A percentile compares a stretch with the other conserved stretches of the same genome.
Conservation (phyloP, 1,140 invertebrate genomes). For the Macrocentrus cingulum region DNA sequence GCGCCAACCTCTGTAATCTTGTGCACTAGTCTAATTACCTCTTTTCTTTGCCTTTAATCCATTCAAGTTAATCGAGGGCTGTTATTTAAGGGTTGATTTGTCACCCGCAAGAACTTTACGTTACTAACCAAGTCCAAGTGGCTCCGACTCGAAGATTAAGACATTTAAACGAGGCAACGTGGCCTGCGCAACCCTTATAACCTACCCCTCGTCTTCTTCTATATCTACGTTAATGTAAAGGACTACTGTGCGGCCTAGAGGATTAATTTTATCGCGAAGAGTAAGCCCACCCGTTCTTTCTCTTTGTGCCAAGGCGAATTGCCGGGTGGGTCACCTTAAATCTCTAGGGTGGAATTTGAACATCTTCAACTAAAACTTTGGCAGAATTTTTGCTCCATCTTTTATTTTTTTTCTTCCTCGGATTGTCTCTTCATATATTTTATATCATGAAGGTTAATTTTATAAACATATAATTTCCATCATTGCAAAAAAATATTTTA, state of each 20-base stretch:
- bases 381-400: too few relatives aligned
- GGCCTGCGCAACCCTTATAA: constrained; percentile 6
- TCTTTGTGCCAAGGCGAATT: too few relatives aligned
- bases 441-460: too few relatives aligned
- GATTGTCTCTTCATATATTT: too few relatives aligned
- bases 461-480: too few relatives aligned
- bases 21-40: not conserved
- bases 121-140: constrained; percentile 12
- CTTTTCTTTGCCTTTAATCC: constrained; percentile 5
- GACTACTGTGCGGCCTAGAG: constrained; percentile 7
- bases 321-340: too few relatives aligned
- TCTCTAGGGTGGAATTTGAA: too few relatives aligned
- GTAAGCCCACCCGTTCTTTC: not conserved
- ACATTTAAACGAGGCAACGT: constrained; percentile 21
- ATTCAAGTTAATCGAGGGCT: constrained; percentile 1
- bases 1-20: not conserved
- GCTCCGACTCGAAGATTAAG: constrained; percentile 18
- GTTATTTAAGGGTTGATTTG: constrained; percentile 12
- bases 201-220: not conserved
- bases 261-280: constrained; percentile 21
- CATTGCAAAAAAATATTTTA: too few relatives aligned
- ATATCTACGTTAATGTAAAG: constrained; percentile 9
- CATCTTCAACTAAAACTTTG: too few relatives aligned
- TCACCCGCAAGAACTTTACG: constrained; percentile 2
- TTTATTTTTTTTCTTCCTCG: too few relatives aligned